Evolutionary conservation across 2,113 vertebrate genomes (phyloP).

Genomic region (Phylloscopus whistleri): DNA sequence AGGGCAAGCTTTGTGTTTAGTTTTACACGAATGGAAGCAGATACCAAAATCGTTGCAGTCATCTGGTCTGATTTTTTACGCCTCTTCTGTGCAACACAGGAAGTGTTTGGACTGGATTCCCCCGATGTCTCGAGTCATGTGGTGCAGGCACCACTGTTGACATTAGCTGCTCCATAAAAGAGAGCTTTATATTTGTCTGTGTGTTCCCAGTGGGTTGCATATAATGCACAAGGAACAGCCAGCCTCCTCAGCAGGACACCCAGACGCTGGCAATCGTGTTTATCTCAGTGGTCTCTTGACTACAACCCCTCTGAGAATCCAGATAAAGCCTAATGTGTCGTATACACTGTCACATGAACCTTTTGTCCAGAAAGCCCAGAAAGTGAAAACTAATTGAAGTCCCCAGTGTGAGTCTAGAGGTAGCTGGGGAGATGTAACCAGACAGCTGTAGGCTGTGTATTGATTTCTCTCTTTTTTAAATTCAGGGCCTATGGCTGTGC

Average conservation of each 20-base stretch:
- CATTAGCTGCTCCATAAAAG: background rate
- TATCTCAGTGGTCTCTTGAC: background rate
- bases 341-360: background rate
- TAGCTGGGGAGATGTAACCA: background rate
- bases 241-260: background rate
- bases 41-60: background rate
- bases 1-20: background rate
- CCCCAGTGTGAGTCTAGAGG: background rate
- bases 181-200: background rate
- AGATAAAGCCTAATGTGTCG: background rate
- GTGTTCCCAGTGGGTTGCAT: background rate
- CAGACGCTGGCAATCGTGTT: accelerated
- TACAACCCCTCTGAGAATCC: background rate
- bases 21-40: background rate
- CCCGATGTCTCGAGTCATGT: background rate
- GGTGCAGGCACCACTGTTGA: background rate
- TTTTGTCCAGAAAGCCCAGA: background rate
- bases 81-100: background rate
- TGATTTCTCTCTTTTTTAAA: slow-evolving; percentile 20
- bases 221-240: background rate
- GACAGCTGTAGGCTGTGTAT: background rate
- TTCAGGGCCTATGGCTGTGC: background rate
- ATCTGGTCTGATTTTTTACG: background rate
- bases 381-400: background rate
- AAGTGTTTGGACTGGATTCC: background rate